Conservation (phyloP, 2,113 vertebrate genomes). For the Chelonoidis abingdonii region DNA sequence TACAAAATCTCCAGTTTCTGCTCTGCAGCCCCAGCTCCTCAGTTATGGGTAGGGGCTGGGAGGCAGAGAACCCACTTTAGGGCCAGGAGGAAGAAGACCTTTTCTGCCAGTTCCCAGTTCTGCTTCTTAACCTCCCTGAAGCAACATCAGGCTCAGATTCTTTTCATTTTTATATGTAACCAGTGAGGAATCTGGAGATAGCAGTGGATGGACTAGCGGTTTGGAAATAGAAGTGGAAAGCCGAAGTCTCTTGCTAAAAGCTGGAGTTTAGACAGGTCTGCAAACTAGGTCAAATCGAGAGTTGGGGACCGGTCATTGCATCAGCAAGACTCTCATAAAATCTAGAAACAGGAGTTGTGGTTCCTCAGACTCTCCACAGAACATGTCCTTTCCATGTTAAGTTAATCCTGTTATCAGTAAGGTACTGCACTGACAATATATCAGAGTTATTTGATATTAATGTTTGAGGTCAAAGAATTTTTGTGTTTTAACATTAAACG, state of each 20-base stretch:
- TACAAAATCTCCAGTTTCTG: no score
- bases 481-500: constrained; percentile 1
- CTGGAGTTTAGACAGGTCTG: not conserved
- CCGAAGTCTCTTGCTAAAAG: not conserved
- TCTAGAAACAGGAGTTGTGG: not conserved
- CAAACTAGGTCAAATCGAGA: not conserved
- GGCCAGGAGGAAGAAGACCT: not conserved
- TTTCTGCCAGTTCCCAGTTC: not conserved
- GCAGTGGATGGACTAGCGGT: not conserved
- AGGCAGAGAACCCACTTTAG: constrained; percentile 9
- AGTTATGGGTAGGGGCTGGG: constrained; percentile 4
- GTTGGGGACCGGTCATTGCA: fast-evolving
- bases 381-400: not conserved
- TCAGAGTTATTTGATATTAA: not conserved
- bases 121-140: not conserved
- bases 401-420: not conserved
- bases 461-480: not conserved
- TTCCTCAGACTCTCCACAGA: not conserved
- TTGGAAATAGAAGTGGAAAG: not conserved
- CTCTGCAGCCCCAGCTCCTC: not conserved
- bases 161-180: not conserved
- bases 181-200: not conserved
- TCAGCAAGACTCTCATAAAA: not conserved
- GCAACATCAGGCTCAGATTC: not conserved
- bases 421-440: not conserved